Base-by-base conservation (phyloP, 2,113 vertebrate species). In the Pholis gunnellus region DNA sequence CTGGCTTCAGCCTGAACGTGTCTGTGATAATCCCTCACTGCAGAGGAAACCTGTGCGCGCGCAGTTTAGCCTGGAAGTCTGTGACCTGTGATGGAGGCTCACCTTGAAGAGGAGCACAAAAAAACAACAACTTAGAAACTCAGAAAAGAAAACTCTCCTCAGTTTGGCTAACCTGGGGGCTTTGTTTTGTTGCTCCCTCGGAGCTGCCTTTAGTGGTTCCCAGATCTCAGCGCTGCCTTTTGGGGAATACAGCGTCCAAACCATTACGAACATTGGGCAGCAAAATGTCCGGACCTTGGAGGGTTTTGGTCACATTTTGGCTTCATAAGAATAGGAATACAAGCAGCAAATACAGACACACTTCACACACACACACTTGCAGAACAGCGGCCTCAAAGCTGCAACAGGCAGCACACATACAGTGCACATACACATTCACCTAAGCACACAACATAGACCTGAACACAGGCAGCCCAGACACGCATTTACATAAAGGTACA, bases 401-500 rank as follows among this genome's bases (percentile, higher is more conserved):
- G 63, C 73, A 63, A 13, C 71, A 69, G 44, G 78, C 67, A 50
- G 31, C 2, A 22, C 4, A 36, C 20, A 57, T 11, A 48, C 56
- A 56, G 38, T 44, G 34, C 36, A 34, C 14, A 65, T 34, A 25
- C 40, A 48, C n/a, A 27, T 63, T 52, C 54, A 66, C 48, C 34
- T 9, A 17, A 27, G n/a, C 40, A 29, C 18, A 50, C 68, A 29
- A 40, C 27, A 70, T 36, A 20, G 61, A 68, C 52, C 20, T 46
- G 18, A 57, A 79, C 60, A 67, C 72, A 74, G 18, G 67, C 42
- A 52, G 25, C 81, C 59, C 29, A 34, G 4, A 79, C 17, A 18
- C 1, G 10, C 34, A 59, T 86, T 79, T 77, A 67, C 69, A 76
- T 72, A 78, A 56, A 86, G 59, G n/a, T 61, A 38, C 68, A 77